These are phyloP conservation scores for Saguinus imperator DNA, from an alignment of 2,113 vertebrate genomes.

Conservation along the genomic window DNA sequence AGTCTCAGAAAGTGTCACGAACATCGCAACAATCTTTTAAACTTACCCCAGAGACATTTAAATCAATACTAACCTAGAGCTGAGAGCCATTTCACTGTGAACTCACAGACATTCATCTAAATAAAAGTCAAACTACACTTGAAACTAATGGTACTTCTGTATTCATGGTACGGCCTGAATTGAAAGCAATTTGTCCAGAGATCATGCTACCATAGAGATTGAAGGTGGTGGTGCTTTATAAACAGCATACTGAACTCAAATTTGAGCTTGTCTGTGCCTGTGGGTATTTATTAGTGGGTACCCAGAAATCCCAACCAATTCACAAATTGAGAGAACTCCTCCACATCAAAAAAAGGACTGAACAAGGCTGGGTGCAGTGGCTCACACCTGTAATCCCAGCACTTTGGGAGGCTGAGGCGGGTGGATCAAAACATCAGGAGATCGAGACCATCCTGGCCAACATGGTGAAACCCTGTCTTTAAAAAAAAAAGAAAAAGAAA, in stretches of 20 bases:
- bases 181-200: slow-evolving; percentile 91
- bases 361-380: too few species aligned
- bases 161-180: slow-evolving; percentile 85
- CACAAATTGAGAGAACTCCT: background rate
- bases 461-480: too few species aligned
- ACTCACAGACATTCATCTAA: slow-evolving; percentile 88
- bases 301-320: slow-evolving; percentile 46
- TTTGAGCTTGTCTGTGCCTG: slow-evolving; percentile 74
- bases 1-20: slow-evolving; percentile 56
- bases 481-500: too few species aligned
- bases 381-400: too few species aligned
- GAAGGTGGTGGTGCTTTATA: slow-evolving; percentile 67
- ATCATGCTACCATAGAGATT: slow-evolving; percentile 85
- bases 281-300: slow-evolving; percentile 35
- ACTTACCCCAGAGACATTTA: slow-evolving; percentile 81
- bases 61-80: slow-evolving; percentile 88
- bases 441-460: too few species aligned
- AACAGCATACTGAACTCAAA: slow-evolving; percentile 78
- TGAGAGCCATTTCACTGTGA: slow-evolving; percentile 84
- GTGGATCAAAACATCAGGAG: too few species aligned
- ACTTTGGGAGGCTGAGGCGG: too few species aligned
- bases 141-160: slow-evolving; percentile 85
- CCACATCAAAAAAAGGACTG: background rate
- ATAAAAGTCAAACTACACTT: slow-evolving; percentile 90
- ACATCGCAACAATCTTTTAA: slow-evolving; percentile 80